Conservation (phyloP, 2,888 invertebrate genomes). For the Leptinotarsa tumamoca region DNA sequence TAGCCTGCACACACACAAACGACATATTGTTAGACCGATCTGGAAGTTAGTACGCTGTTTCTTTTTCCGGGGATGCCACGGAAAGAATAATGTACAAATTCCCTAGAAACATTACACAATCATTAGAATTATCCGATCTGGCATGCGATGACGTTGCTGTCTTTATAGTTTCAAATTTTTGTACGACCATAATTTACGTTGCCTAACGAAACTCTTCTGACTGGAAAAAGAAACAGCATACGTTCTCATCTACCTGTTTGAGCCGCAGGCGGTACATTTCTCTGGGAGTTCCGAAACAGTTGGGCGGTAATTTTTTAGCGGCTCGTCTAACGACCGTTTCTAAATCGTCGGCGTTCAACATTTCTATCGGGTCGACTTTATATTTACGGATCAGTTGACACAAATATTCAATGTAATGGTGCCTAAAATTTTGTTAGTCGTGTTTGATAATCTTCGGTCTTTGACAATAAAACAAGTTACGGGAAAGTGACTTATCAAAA, state of each 20-base stretch:
- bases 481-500: too few relatives aligned
- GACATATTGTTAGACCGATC: constrained; percentile 19
- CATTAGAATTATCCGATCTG: too few relatives aligned
- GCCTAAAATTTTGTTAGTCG: constrained; percentile 70
- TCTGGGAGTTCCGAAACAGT: constrained; percentile 80
- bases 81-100: background rate
- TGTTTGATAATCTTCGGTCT: background rate
- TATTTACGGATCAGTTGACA: constrained; percentile 79
- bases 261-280: constrained; percentile 75
- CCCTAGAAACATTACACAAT: too few relatives aligned
- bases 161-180: too few relatives aligned
- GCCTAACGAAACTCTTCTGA: too few relatives aligned
- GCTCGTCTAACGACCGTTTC: constrained; percentile 84
- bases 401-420: constrained; percentile 92
- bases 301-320: constrained; percentile 79
- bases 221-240: constrained; percentile 38
- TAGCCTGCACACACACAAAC: constrained; percentile 73
- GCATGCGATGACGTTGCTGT: too few relatives aligned
- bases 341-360: constrained; percentile 84
- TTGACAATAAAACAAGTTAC: background rate
- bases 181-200: too few relatives aligned
- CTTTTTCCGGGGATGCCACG: background rate
- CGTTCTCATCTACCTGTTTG: constrained; percentile 69
- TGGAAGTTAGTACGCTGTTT: constrained; percentile 15
- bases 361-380: constrained; percentile 80